Percentiles rank a stretch among this genome's conserved stretches.
Evolutionary conservation across 2,888 invertebrate species (phyloP).

Genomic region (Erpobdella octoculata): DNA sequence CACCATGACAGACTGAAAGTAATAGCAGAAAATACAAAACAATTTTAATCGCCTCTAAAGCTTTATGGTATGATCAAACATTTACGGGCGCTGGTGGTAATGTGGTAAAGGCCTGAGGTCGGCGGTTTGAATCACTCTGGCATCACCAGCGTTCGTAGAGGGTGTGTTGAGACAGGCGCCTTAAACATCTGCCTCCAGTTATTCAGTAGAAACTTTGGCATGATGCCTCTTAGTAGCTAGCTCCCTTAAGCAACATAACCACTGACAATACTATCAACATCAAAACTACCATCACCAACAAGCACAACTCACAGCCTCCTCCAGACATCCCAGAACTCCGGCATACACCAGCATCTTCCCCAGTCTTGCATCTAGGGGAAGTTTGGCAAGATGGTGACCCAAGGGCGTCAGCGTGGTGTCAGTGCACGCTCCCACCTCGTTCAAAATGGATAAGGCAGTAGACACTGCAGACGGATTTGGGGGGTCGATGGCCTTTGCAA

Average conservation of each 20-base stretch:
- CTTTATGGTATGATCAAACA: not conserved
- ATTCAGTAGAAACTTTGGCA: too few species aligned
- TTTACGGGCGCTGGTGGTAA: too few species aligned
- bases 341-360: constrained; percentile 49
- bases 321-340: constrained; percentile 47
- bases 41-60: too few species aligned
- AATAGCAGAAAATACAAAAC: too few species aligned
- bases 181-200: too few species aligned
- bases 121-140: too few species aligned
- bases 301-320: constrained; percentile 45
- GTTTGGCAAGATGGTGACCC: constrained; percentile 48
- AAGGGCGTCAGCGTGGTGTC: constrained; percentile 43
- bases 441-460: constrained; percentile 45
- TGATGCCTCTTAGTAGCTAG: too few species aligned
- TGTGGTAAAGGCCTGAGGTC: too few species aligned
- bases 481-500: constrained; percentile 45
- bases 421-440: constrained; percentile 47
- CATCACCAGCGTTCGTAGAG: too few species aligned
- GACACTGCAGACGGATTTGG: constrained; percentile 42
- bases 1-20: constrained; percentile 47
- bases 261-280: not conserved
- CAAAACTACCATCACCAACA: not conserved
- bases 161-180: too few species aligned
- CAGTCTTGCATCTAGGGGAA: constrained; percentile 48
- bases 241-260: not conserved